phyloP scores from a whole-genome alignment of 2,113 vertebrate species.

The Anarrhichthys ocellatus region DNA sequence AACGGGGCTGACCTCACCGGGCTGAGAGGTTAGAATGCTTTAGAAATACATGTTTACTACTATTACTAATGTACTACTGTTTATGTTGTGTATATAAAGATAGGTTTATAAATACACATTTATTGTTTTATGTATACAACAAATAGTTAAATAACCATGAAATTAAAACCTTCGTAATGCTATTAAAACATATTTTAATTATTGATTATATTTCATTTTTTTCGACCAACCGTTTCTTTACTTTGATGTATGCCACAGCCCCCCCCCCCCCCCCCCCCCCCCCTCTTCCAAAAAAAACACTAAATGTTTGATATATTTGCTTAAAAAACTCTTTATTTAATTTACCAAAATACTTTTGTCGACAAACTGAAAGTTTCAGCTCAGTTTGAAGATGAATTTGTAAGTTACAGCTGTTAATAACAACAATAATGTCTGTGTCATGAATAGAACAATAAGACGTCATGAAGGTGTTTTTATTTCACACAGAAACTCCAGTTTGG shows the following conservation, averaged over 20 bases:
- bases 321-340: not conserved
- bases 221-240: too few relatives aligned
- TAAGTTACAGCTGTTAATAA: not conserved
- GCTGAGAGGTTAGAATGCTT: slow-evolving; percentile 63
- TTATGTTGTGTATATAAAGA: too few relatives aligned
- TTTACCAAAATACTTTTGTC: too few relatives aligned
- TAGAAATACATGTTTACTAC: not conserved
- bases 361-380: too few relatives aligned
- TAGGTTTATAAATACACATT: not conserved
- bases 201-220: not conserved
- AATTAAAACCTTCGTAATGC: not conserved
- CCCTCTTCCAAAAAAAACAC: too few relatives aligned
- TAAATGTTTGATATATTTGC: not conserved
- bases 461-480: not conserved
- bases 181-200: not conserved
- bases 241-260: too few relatives aligned
- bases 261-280: too few relatives aligned
- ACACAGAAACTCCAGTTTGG: not conserved
- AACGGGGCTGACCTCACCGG: slow-evolving; percentile 75
- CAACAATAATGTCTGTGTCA: not conserved
- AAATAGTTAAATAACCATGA: not conserved
- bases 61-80: too few relatives aligned
- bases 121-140: not conserved
- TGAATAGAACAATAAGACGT: not conserved
- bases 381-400: too few relatives aligned